Evolutionary conservation across 1,140 invertebrate genomes (phyloP), one percentile per base, ranked within the genome.

Genomic region (Amyelois transitella): DNA sequence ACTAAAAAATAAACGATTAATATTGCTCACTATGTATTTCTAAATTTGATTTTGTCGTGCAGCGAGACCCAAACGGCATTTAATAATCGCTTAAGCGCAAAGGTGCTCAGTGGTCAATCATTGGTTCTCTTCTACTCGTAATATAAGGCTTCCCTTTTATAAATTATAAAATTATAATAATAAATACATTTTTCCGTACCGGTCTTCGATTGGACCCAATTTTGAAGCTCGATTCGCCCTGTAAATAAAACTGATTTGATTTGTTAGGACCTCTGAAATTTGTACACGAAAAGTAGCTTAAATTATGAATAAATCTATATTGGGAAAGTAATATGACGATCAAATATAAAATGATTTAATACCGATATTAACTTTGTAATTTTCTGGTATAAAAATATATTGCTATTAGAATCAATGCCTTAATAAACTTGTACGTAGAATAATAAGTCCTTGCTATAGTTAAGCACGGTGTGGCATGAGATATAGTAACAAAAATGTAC

Each of bases 61-160:
- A 12, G 32, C 6, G 32, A 38, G 32, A 38, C n/a, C 2, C n/a
- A 38, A 38, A 38, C 17, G 32, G 32, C 32, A 38, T 38, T 38
- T 38, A 38, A 38, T 14, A 14, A 38, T 14, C 32, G 32, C 32
- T 38, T 38, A 14, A 10, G 32, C 12, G 32, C n/a, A n/a, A 55
- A 62, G 75, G 75, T 76, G 75, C 70, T 76, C 71, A 72, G 69
- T 75, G 64, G 54, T 43, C 6, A 28, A 21, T 38, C 55, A 56
- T 64, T 62, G 67, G 70, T 73, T 66, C 70, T 71, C 62, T 60
- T 58, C 61, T 43, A 50, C 53, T 21, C 47, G 55, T 53, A 56
- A 62, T 44, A 53, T 69, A 76, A 71, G 69, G 68, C 69, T 75
- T 72, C 67, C 66, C 62, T 73, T 74, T 75, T 77, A 64, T 73